phyloP scores from a whole-genome alignment of 2,888 invertebrate species.

The Callimorpha dominula region DNA sequence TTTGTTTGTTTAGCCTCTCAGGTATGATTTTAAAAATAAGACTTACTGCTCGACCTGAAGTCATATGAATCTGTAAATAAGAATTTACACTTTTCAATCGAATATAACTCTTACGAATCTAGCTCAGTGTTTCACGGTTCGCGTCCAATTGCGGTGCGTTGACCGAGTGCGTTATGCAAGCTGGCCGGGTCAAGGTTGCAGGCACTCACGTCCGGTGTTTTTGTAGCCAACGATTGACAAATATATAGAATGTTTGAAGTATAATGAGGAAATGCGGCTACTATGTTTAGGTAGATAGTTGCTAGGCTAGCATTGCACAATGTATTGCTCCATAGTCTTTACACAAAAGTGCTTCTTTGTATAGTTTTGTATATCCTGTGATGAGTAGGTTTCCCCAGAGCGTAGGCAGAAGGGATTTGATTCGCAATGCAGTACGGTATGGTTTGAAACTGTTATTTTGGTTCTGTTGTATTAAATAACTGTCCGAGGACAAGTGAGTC shows the following conservation, averaged over 20 bases:
- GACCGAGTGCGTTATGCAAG: slow-evolving; percentile 38
- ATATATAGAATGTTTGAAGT: not conserved
- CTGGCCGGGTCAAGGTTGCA: slow-evolving; percentile 42
- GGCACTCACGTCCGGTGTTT: slow-evolving; percentile 23
- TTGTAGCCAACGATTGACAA: slow-evolving; percentile 6
- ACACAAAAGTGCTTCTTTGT: not conserved
- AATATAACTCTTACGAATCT: slow-evolving; percentile 9
- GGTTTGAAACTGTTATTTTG: not conserved
- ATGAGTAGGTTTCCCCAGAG: not conserved
- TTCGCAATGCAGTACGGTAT: not conserved
- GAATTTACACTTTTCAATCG: slow-evolving; percentile 5
- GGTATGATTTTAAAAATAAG: not conserved
- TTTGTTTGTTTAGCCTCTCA: no score
- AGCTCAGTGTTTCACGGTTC: slow-evolving; percentile 22
- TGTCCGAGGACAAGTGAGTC: no score
- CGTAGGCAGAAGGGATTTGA: no score
- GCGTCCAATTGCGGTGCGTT: slow-evolving; percentile 22
- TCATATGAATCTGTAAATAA: not conserved
- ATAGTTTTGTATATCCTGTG: not conserved
- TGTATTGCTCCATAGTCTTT: not conserved
- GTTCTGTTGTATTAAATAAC: not conserved
- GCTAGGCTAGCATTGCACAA: not conserved
- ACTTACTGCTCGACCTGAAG: not conserved
- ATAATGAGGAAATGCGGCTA: not conserved
- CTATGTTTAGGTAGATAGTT: not conserved